Percentiles rank a stretch among this genome's conserved stretches.
Conservation (phyloP, 2,888 invertebrate species). For the Ophioninae sp. region DNA sequence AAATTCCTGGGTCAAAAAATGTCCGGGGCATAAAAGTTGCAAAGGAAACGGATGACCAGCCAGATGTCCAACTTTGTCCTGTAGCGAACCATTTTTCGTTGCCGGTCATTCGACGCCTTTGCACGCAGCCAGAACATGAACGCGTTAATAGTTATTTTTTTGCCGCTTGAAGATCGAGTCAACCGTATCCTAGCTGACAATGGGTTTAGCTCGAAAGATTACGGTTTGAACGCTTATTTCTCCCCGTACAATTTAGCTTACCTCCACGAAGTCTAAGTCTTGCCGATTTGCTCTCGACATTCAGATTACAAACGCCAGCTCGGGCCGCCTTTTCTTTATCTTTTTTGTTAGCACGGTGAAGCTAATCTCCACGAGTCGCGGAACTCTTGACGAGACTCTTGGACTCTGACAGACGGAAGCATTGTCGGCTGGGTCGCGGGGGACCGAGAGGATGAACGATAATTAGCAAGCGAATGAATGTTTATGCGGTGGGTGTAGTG, state of each 20-base stretch:
- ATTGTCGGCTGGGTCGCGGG: conserved; percentile 67
- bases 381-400: conserved; percentile 29
- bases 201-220: not conserved
- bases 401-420: conserved; percentile 70
- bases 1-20: not conserved
- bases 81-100: not conserved
- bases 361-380: conserved; percentile 68
- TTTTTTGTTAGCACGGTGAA: conserved; percentile 62
- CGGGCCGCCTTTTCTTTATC: conserved; percentile 58
- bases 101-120: not conserved
- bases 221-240: not conserved
- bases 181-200: not conserved
- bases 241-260: not conserved
- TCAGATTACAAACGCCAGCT: conserved; percentile 26
- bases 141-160: not conserved
- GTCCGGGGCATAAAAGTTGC: not conserved
- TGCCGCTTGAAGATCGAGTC: not conserved
- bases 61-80: not conserved
- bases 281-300: conserved; percentile 22
- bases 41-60: not conserved
- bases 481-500: not conserved
- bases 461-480: conserved; percentile 66
- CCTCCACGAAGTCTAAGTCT: not conserved
- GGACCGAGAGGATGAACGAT: conserved; percentile 58
- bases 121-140: not conserved